A percentile compares a stretch with the other conserved stretches of the same genome.
These are phyloP conservation scores for Planiliza haematocheilus DNA, from an alignment of 2,113 vertebrate genomes.

Conservation along the genomic window DNA sequence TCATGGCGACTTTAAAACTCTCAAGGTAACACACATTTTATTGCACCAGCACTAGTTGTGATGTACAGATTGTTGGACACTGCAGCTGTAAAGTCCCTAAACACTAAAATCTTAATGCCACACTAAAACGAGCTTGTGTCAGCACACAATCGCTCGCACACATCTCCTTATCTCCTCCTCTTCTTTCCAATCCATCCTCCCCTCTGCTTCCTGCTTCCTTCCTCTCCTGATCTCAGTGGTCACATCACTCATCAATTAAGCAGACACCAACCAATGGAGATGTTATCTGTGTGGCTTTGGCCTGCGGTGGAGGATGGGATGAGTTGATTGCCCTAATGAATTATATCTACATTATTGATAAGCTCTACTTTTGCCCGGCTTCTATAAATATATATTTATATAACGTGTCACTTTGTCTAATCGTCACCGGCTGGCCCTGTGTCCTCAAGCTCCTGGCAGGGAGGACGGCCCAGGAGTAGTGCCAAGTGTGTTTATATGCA, in stretches of 20 bases:
- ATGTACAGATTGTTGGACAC: constrained; percentile 36
- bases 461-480: constrained; percentile 25
- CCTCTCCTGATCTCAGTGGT: constrained; percentile 30
- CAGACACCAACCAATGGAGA: constrained; percentile 37
- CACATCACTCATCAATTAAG: constrained; percentile 65
- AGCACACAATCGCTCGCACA: constrained; percentile 52
- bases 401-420: constrained; percentile 68
- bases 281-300: constrained; percentile 40
- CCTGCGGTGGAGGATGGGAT: constrained; percentile 13
- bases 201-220: constrained; percentile 46
- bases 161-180: constrained; percentile 40
- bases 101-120: constrained; percentile 55
- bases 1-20: constrained; percentile 3
- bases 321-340: constrained; percentile 55
- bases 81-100: constrained; percentile 46
- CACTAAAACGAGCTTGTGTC: constrained; percentile 60
- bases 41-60: constrained; percentile 4
- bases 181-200: background rate
- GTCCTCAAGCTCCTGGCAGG: constrained; percentile 59
- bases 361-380: constrained; percentile 39
- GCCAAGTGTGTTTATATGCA: constrained; percentile 62
- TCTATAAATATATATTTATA: constrained; percentile 66
- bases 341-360: constrained; percentile 68
- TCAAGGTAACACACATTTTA: constrained; percentile 30
- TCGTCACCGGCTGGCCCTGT: constrained; percentile 50